Percentiles rank a stretch among this genome's conserved stretches.
Evolutionary conservation across 2,888 invertebrate genomes (phyloP).

Genomic region (Ceraclea dissimilis): DNA sequence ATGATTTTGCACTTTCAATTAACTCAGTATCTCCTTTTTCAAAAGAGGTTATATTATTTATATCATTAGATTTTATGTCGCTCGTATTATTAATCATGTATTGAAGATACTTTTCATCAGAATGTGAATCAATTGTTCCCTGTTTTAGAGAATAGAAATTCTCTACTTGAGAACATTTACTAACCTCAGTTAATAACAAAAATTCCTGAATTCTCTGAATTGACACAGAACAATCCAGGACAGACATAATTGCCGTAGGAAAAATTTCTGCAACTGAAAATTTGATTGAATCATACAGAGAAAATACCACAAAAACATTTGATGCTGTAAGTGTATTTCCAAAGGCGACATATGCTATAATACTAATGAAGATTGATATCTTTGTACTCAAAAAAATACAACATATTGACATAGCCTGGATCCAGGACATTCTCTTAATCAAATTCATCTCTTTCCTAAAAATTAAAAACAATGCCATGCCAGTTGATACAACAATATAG

Average conservation of each 20-base stretch:
- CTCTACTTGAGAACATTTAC: constrained; percentile 4
- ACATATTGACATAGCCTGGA: constrained; percentile 60
- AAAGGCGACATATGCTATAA: constrained; percentile 59
- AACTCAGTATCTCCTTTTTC: background rate
- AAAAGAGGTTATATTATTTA: background rate
- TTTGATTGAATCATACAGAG: constrained; percentile 73
- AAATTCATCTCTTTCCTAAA: constrained; percentile 60
- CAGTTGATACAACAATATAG: too few relatives aligned
- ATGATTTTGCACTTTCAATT: background rate
- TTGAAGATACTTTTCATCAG: constrained; percentile 1
- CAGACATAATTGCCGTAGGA: constrained; percentile 68
- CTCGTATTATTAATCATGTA: constrained; percentile 23
- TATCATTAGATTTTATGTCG: constrained; percentile 21
- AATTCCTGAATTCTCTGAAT: constrained; percentile 63
- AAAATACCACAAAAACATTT: constrained; percentile 69
- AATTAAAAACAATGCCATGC: constrained; percentile 28
- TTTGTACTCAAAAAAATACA: constrained; percentile 73
- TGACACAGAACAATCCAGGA: constrained; percentile 70
- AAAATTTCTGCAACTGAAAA: constrained; percentile 74
- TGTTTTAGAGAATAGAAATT: background rate
- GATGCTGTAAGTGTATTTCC: constrained; percentile 64
- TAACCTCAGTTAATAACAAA: constrained; percentile 41
- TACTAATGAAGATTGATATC: constrained; percentile 67
- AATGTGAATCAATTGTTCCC: background rate
- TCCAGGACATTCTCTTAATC: constrained; percentile 58